Conservation (phyloP, 2,113 vertebrate species). For the Hymenochirus boettgeri region DNA sequence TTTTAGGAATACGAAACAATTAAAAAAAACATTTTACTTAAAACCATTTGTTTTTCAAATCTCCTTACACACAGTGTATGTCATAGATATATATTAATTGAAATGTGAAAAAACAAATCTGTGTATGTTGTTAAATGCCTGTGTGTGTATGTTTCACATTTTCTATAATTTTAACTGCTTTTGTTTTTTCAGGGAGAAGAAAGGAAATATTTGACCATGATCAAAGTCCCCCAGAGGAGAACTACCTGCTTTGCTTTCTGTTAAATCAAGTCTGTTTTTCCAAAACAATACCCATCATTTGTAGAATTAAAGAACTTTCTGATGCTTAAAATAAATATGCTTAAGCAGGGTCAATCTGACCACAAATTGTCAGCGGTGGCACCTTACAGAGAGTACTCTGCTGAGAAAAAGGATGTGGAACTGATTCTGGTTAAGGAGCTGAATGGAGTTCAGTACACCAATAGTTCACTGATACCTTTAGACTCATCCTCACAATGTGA, state of each 20-base stretch:
- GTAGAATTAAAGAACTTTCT: slow-evolving; percentile 44
- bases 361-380: slow-evolving; percentile 73
- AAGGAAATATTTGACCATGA: background rate
- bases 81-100: background rate
- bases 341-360: slow-evolving; percentile 79
- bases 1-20: background rate
- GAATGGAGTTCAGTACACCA: slow-evolving; percentile 93
- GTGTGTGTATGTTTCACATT: too few species aligned
- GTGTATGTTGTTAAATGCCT: too few species aligned
- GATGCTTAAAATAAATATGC: slow-evolving; percentile 75
- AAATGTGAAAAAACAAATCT: background rate
- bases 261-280: background rate
- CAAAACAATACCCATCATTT: background rate
- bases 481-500: slow-evolving; percentile 41
- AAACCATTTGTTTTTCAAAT: too few species aligned
- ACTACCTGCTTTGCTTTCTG: background rate
- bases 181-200: slow-evolving; percentile 27
- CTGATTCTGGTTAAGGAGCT: slow-evolving; percentile 89
- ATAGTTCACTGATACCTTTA: slow-evolving; percentile 68
- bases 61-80: too few species aligned
- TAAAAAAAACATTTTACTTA: background rate
- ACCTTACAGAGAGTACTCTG: too few species aligned
- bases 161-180: slow-evolving; percentile 11
- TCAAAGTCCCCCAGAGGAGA: background rate
- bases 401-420: slow-evolving; percentile 83